Evolutionary conservation across 2,888 invertebrate species (phyloP), one percentile per base, ranked within the genome.

Genomic region (Calameuta idolon): DNA sequence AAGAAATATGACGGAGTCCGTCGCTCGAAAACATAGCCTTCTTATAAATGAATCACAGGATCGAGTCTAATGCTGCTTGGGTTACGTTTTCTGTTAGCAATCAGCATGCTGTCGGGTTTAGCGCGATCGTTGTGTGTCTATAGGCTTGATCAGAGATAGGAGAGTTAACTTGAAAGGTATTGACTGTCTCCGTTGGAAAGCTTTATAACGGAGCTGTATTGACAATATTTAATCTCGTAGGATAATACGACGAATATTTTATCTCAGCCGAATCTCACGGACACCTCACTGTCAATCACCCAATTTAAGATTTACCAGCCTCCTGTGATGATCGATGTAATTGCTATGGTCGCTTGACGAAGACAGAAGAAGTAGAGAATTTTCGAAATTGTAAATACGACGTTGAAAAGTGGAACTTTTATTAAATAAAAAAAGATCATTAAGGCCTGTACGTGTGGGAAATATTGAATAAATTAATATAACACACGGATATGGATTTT

Each of bases 221-320:
- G 78, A 78, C 78, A 73, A 78, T 78, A 78, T 75, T 76, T 78
- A 68, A 35, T 23, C 78, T 35, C 34, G 71, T 34, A 71, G 69
- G 11, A 68, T 31, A 5, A 9, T 34, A 75, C 71, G 76, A 73
- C 69, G 75, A 34, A 35, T 77, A 55, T 76, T 33, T 31, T 76
- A 76, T 79, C 76, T 55, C 73, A 76, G 69, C 76, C 76, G 79
- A 79, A 77, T 79, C 75, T 79, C 76, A 75, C 77, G 79, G 77
- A 74, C 79, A 75, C 80, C 75, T 68, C 78, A 75, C 82, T 79
- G 83, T 82, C 82, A 81, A 83, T 81, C 82, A 82, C 76, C 76
- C 79, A 82, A 83, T 82, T 83, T 82, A 77, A 74, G 78, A 79
- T 78, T 79, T 79, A 79, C 78, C 78, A 77, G 75, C 73, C 82